Evolutionary conservation across 64 coral and sea anemone species (phyloP).

Genomic region (Catalaphyllia jardinei): DNA sequence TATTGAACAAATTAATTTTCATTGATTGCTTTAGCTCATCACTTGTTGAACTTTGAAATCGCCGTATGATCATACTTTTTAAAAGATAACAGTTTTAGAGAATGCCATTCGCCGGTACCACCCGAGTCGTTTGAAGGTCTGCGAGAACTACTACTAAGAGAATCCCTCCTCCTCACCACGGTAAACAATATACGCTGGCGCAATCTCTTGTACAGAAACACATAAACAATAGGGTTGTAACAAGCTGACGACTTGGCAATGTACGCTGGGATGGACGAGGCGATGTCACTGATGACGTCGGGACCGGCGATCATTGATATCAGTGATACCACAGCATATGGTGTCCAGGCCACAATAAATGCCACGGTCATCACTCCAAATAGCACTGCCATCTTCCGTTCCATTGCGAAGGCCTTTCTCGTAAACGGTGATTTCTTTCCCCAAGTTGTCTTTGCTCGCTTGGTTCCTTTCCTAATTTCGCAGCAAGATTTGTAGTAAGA

Average conservation of each 20-base stretch:
- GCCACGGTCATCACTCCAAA: slow-evolving; percentile 39
- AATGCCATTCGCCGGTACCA: background rate
- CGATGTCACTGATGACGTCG: slow-evolving; percentile 6
- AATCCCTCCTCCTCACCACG: background rate
- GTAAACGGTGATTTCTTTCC: slow-evolving; percentile 38
- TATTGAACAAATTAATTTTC: too few relatives aligned
- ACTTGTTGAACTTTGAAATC: background rate
- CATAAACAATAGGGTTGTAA: slow-evolving; percentile 54
- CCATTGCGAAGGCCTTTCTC: slow-evolving; percentile 11
- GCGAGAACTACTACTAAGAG: background rate
- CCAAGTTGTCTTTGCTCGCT: slow-evolving; percentile 36
- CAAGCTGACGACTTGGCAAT: slow-evolving; percentile 49
- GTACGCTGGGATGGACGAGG: slow-evolving; percentile 46
- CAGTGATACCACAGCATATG: slow-evolving; percentile 40
- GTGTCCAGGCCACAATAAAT: slow-evolving; percentile 55
- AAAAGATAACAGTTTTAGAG: background rate
- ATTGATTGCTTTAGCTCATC: background rate
- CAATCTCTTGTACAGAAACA: slow-evolving; percentile 43
- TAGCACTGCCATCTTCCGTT: slow-evolving; percentile 31
- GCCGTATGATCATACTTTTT: background rate
- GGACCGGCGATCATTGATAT: slow-evolving; percentile 20
- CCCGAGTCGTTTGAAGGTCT: background rate
- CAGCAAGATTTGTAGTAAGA: slow-evolving; percentile 35
- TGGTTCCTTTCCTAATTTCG: slow-evolving; percentile 18
- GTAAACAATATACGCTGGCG: background rate